Percentiles rank a stretch among this genome's conserved stretches.
These are phyloP conservation scores for Diarsia brunnea DNA, from an alignment of 2,888 invertebrate species.

Conservation along the genomic window DNA sequence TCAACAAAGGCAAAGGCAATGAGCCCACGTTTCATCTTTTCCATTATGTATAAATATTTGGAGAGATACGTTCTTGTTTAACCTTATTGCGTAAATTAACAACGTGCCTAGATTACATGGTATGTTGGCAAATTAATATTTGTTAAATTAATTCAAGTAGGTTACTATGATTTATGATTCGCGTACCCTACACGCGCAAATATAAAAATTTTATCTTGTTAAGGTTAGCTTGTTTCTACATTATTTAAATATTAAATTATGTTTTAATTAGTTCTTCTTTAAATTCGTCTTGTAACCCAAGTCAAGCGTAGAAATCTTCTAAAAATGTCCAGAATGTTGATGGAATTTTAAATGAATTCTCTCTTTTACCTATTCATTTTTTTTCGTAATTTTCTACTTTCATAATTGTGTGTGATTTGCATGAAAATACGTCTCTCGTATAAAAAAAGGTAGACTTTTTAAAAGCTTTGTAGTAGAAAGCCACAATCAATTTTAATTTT, in stretches of 20 bases:
- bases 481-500: neutral
- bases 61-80: conserved; percentile 76
- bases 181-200: conserved; percentile 46
- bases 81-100: conserved; percentile 81
- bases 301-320: neutral
- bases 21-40: conserved; percentile 84
- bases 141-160: conserved; percentile 59
- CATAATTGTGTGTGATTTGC: conserved; percentile 5
- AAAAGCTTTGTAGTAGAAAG: conserved; percentile 4
- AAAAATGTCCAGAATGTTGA: conserved; percentile 1
- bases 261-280: conserved; percentile 12
- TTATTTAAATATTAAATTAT: conserved; percentile 38
- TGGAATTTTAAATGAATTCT: neutral
- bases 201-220: conserved; percentile 52
- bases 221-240: conserved; percentile 28
- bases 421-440: neutral
- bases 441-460: neutral
- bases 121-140: conserved; percentile 63
- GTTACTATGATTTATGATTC: conserved; percentile 50
- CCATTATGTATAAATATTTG: conserved; percentile 82
- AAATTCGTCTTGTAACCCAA: neutral
- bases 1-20: conserved; percentile 85
- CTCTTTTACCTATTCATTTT: conserved; percentile 3
- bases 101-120: conserved; percentile 72
- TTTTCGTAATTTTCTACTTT: neutral